Percentiles rank a stretch among this genome's conserved stretches.
These are phyloP conservation scores for Limnephilus lunatus DNA, from an alignment of 2,888 invertebrate species.

Conservation along the genomic window DNA sequence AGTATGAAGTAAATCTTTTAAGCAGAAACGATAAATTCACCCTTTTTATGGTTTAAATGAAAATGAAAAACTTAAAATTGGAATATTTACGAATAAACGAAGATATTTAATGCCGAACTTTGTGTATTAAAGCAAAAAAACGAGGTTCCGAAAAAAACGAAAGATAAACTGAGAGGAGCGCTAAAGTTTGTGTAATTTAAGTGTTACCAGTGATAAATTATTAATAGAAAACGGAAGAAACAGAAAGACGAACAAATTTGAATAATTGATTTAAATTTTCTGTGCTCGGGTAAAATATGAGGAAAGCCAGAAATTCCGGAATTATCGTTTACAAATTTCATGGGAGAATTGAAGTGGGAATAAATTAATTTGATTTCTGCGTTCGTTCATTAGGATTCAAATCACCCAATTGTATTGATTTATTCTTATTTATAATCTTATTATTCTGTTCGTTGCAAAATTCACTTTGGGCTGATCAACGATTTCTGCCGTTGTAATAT, in stretches of 20 bases:
- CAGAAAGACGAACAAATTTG: constrained; percentile 60
- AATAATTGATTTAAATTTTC: constrained; percentile 65
- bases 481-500: not conserved
- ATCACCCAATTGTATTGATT: not conserved
- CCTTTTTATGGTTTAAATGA: not conserved
- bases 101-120: not conserved
- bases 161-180: not conserved
- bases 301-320: not conserved
- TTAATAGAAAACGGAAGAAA: constrained; percentile 55
- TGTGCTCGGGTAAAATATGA: constrained; percentile 27
- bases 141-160: not conserved
- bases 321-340: constrained; percentile 33
- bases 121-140: constrained; percentile 4
- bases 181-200: constrained; percentile 26
- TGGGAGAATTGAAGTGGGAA: not conserved
- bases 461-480: not conserved
- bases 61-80: not conserved
- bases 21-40: not conserved
- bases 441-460: not conserved
- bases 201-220: constrained; percentile 56
- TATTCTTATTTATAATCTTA: not conserved
- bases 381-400: not conserved
- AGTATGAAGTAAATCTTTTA: not conserved
- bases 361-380: constrained; percentile 25
- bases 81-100: not conserved